Evolutionary conservation across 2,797 vertebrate species (phyloP), one percentile per base, ranked within the genome.

Genomic region (Lacerta viridis): DNA sequence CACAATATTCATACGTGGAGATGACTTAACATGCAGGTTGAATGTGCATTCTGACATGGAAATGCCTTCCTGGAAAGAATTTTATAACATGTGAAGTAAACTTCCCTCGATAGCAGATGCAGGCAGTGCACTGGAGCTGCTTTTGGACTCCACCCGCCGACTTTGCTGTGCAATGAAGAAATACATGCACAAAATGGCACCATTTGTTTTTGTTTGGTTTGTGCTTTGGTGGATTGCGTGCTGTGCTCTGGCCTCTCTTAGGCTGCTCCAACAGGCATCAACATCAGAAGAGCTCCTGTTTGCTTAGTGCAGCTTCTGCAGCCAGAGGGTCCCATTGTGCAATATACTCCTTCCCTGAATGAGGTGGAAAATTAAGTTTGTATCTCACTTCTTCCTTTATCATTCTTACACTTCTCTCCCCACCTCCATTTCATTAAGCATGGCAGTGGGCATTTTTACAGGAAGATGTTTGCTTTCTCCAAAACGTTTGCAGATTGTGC

Each of bases 211-310:
- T 10, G 5, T 17, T 29, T 39, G 33, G 5, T 18, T 50, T 7
- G 7, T 29, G 43, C 7, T 2, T 18, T 25, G 77, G 13, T 55
- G 10, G 59, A 27, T 29, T 36, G 18, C 18, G 25, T 8, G 33
- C n/a, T 55, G 17, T 27, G 0, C 84, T 94, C 87, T 43, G 90
- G 68, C 7, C 50, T 77, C 33, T 92, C 90, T 87, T 55, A 72
- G 87, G 87, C 87, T 64, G 46, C 84, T 92, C 86, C 74, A 5
- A 91, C 88, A 93, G 93, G 91, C 93, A 91, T 89, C 92, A 13
- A 82, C 85, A 3, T 0, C 90, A 80, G 77, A 76, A 85, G 88
- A 85, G 85, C 83, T 90, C 93, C 50, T 55, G 3, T 86, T 43
- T 2, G 39, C 20, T 84, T 92, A 88, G 87, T 78, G 69, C 27